Conservation (phyloP, 1,140 invertebrate species). For the Bombus difficillimus region DNA sequence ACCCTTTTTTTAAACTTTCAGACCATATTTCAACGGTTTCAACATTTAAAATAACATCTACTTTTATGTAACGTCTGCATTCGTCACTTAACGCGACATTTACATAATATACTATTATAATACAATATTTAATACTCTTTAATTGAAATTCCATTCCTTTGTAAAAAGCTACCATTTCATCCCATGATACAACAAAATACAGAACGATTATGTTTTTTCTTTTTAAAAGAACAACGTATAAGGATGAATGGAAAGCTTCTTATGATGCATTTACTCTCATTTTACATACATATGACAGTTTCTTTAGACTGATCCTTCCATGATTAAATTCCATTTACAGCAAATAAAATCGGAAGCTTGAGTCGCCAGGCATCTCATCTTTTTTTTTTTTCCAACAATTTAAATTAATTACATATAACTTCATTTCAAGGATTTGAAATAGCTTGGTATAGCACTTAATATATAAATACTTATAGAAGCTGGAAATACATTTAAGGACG, state of each 20-base stretch:
- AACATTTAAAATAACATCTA: conserved; percentile 55
- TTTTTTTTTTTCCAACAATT: not conserved
- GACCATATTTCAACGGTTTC: conserved; percentile 48
- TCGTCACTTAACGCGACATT: conserved; percentile 71
- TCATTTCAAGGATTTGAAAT: conserved; percentile 11
- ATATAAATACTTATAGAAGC: conserved; percentile 35
- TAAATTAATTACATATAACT: conserved; percentile 21
- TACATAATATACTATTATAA: conserved; percentile 77
- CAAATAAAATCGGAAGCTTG: conserved; percentile 36
- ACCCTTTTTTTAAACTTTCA: conserved; percentile 58
- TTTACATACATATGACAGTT: conserved; percentile 61
- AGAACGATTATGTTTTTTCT: conserved; percentile 26
- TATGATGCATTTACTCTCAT: conserved; percentile 57
- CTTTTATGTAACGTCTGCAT: conserved; percentile 75
- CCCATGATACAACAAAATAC: conserved; percentile 41
- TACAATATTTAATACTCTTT: conserved; percentile 81
- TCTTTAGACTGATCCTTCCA: conserved; percentile 13
- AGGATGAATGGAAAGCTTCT: conserved; percentile 66
- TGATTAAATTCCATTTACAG: conserved; percentile 25
- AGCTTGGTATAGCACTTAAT: conserved; percentile 30
- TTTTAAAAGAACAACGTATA: conserved; percentile 27
- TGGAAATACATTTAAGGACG: conserved; percentile 71
- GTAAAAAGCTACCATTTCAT: conserved; percentile 72
- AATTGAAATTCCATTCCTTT: conserved; percentile 73
- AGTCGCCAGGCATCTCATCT: conserved; percentile 15